Evolutionary conservation across 2,113 vertebrate genomes (phyloP).

Genomic region (Chaetorhynchus papuensis): DNA sequence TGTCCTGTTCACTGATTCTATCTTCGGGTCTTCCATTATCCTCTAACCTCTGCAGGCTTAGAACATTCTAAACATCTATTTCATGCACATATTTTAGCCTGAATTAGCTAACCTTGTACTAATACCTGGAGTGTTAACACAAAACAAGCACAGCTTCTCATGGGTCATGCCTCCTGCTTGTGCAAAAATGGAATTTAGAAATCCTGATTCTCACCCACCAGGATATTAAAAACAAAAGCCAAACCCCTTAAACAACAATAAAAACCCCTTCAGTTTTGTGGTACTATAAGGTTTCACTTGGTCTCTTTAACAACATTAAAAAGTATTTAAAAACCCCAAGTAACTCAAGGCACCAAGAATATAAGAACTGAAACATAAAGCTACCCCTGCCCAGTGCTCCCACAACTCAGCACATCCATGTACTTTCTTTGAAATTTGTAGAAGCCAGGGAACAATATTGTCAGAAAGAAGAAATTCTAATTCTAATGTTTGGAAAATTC

Average conservation of each 20-base stretch:
- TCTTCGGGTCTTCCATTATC: slow-evolving; percentile 39
- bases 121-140: neutral
- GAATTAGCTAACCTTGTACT: slow-evolving; percentile 26
- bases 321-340: neutral
- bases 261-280: neutral
- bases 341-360: neutral
- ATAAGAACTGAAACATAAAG: neutral
- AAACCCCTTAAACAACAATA: neutral
- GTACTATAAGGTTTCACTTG: neutral
- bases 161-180: neutral
- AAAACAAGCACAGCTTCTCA: neutral
- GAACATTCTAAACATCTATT: slow-evolving; percentile 30
- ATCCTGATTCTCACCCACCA: neutral
- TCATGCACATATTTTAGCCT: neutral
- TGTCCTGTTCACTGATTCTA: slow-evolving; percentile 20
- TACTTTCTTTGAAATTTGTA: neutral
- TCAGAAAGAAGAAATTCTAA: neutral
- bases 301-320: neutral
- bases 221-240: neutral
- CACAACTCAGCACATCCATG: neutral
- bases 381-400: neutral
- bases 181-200: neutral
- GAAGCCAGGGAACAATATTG: neutral
- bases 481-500: neutral
- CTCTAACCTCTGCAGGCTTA: slow-evolving; percentile 20